A percentile compares a stretch with the other conserved stretches of the same genome.
phyloP scores from a whole-genome alignment of 2,113 vertebrate genomes.

The Chiloscyllium plagiosum region DNA sequence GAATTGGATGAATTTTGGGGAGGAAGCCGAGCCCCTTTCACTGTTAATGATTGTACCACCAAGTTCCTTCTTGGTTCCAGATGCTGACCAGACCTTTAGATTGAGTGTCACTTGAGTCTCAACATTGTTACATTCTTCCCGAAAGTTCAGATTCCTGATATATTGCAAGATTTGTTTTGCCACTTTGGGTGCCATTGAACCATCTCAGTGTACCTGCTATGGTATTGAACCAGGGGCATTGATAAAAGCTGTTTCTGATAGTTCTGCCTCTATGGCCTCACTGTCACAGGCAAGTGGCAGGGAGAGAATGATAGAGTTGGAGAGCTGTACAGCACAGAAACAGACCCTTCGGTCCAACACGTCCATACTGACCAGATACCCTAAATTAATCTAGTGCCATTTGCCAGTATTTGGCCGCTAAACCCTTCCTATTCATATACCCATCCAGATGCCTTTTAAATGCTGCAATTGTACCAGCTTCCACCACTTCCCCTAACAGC shows the following conservation, averaged over 20 bases:
- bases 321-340: no score
- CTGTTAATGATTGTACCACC: background rate
- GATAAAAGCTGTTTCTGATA: background rate
- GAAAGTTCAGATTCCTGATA: background rate
- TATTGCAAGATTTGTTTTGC: background rate
- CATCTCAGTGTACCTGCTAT: background rate
- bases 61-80: background rate
- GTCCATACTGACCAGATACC: no score
- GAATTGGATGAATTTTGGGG: background rate
- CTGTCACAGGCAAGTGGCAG: background rate
- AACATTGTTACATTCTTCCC: background rate
- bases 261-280: background rate
- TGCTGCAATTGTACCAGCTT: no score
- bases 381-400: no score
- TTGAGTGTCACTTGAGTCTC: background rate
- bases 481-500: no score
- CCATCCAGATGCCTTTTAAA: no score
- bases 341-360: no score
- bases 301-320: no score
- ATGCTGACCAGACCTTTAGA: no score
- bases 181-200: background rate
- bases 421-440: no score
- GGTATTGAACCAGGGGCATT: background rate
- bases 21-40: background rate
- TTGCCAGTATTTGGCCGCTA: no score